Percentiles rank a stretch among this genome's conserved stretches.
Conservation (phyloP, 92 coral and sea anemone species). For the Diadumene lineata region DNA sequence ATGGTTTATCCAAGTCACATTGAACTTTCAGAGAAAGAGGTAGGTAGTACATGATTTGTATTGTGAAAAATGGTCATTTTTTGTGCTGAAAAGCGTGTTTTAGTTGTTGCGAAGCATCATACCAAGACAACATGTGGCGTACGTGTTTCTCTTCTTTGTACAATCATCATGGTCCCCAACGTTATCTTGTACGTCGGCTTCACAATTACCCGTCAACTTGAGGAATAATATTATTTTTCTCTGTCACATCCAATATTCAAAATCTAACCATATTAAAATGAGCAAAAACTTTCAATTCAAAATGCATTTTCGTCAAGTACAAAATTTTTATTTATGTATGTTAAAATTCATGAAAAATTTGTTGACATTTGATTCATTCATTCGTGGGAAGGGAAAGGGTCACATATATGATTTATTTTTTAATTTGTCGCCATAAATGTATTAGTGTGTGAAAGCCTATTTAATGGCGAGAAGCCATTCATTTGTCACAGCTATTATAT, state of each 20-base stretch:
- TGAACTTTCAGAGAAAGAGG: constrained; percentile 95
- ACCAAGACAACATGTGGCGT: no score
- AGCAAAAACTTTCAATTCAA: background rate
- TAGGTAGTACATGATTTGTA: constrained; percentile 13
- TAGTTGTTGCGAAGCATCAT: no score
- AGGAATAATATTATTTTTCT: no score
- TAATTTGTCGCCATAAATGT: background rate
- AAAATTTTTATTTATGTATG: background rate
- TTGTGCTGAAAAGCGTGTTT: background rate
- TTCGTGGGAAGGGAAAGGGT: background rate
- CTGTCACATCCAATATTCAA: no score
- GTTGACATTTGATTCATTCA: constrained; percentile 17
- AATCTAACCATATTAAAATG: no score
- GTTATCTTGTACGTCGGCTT: no score
- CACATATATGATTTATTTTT: background rate
- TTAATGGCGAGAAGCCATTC: background rate
- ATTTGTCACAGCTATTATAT: background rate
- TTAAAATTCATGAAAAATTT: background rate
- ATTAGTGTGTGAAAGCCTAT: background rate
- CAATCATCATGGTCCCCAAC: no score
- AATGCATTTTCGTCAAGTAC: background rate
- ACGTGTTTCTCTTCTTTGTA: no score
- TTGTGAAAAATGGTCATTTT: background rate
- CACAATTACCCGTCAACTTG: no score
- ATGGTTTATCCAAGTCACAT: constrained; percentile 85